Percentiles rank a stretch among this genome's conserved stretches.
Evolutionary conservation across 2,888 invertebrate genomes (phyloP).

Genomic region (Heliconius ethilla): DNA sequence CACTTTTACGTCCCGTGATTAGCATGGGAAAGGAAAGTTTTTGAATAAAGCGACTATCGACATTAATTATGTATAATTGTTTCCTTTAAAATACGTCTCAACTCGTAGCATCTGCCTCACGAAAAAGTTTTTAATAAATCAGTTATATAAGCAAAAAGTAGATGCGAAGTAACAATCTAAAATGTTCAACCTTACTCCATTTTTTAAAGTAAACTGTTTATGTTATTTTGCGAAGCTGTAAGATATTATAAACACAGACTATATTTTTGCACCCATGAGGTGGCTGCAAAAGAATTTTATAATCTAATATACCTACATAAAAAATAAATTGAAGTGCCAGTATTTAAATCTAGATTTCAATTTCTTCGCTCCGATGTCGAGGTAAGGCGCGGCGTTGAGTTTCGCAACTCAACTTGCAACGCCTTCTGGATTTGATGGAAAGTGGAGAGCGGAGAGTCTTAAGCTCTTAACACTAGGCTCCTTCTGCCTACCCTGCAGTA

Average conservation of each 20-base stretch:
- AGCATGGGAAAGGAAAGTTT: neutral
- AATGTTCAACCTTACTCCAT: constrained; percentile 57
- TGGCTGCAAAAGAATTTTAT: constrained; percentile 24
- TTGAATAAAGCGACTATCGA: neutral
- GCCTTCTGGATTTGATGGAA: too few relatives aligned
- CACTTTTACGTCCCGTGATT: neutral
- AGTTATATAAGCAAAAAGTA: neutral
- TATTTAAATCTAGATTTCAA: too few relatives aligned
- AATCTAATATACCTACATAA: neutral
- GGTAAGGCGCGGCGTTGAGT: too few relatives aligned
- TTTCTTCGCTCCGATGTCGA: too few relatives aligned
- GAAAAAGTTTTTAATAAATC: neutral
- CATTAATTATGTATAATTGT: neutral
- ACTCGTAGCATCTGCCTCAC: neutral
- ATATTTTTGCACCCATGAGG: constrained; percentile 36
- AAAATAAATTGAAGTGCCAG: neutral
- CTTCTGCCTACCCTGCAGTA: too few relatives aligned
- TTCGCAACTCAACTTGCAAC: too few relatives aligned
- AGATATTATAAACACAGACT: constrained; percentile 45
- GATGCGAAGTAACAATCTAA: neutral
- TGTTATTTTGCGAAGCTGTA: constrained; percentile 53
- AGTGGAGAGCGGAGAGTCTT: too few relatives aligned
- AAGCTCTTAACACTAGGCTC: too few relatives aligned
- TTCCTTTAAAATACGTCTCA: neutral
- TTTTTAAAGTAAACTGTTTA: constrained; percentile 63